Conservation (phyloP, 92 coral and sea anemone species). For the Phenganax subtilis region DNA sequence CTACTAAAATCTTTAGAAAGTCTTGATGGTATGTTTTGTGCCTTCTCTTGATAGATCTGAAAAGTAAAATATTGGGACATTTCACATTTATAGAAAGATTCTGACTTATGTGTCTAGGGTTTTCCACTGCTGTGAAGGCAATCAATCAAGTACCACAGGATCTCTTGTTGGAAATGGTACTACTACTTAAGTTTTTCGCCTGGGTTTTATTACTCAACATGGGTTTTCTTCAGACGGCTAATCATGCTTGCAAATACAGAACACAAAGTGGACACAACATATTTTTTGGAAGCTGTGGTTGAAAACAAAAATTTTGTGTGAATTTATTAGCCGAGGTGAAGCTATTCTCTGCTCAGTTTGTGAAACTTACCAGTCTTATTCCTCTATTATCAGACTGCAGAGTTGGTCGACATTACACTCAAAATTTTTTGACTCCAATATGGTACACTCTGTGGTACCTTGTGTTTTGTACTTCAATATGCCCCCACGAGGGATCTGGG, state of each 20-base stretch:
- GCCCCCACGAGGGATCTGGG: too few relatives aligned
- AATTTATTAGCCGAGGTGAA: not conserved
- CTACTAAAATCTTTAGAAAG: slow-evolving; percentile 24
- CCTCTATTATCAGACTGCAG: not conserved
- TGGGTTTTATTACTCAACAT: not conserved
- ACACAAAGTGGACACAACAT: not conserved
- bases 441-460: not conserved
- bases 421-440: not conserved
- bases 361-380: not conserved
- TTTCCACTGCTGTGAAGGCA: slow-evolving; percentile 65
- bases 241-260: not conserved
- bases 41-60: not conserved
- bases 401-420: not conserved
- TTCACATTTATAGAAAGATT: not conserved
- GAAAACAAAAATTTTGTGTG: not conserved
- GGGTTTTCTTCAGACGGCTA: not conserved
- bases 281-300: not conserved
- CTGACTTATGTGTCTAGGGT: slow-evolving; percentile 44
- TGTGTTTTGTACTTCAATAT: not conserved
- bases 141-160: slow-evolving; percentile 69
- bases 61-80: not conserved
- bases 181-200: too few relatives aligned
- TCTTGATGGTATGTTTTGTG: slow-evolving; percentile 26
- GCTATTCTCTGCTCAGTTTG: not conserved
- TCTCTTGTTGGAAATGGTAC: slow-evolving; percentile 64